Evolutionary conservation across 1,140 invertebrate genomes (phyloP), one percentile per base, ranked within the genome.

Genomic region (Neocloeon triangulifer): DNA sequence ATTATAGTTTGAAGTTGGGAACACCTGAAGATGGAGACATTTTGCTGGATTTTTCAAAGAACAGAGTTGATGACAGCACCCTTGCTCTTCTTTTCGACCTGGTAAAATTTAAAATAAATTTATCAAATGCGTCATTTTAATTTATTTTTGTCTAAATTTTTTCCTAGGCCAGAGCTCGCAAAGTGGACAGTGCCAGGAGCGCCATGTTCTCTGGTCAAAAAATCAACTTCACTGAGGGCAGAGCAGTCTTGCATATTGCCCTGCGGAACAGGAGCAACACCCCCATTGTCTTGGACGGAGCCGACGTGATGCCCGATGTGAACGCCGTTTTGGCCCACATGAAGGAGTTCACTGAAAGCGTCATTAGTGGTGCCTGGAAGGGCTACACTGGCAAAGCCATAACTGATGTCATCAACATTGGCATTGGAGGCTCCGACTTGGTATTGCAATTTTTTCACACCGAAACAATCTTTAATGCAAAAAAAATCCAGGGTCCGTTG

Each of bases 351-450:
- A 71, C 70, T 16, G 61, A 75, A 36, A 60, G 66, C 53, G 61
- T 85, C 2, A 62, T 73, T 36, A 58, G 50, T 16, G 75, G 77
- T 27, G 40, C 61, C 40, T 86, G 81, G 81, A 66, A 66, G 46
- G 81, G 91, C 19, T 95, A 80, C 50, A 89, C 86, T 4, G 91
- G 89, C 7, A 88, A 96, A 56, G 50, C 73, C 34, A 97, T 99
- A 28, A 91, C 82, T 35, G 92, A 98, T 64, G 82, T 99, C 29
- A 80, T 99, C 17, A 99, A 99, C 53, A 98, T 99, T 62, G 95
- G 95, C 31, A 99, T 99, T 48, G 95, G 95, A 32, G 95, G 95
- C 17, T 98, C 94, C 5, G 95, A 99, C 66, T 59, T 99, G 45
- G 74, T 77, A 56, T 53, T n/a, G n/a, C n/a, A n/a, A n/a, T n/a